A percentile compares a stretch with the other conserved stretches of the same genome.
Conservation (phyloP, 2,797 vertebrate species). For the Sebastes iracundus region DNA sequence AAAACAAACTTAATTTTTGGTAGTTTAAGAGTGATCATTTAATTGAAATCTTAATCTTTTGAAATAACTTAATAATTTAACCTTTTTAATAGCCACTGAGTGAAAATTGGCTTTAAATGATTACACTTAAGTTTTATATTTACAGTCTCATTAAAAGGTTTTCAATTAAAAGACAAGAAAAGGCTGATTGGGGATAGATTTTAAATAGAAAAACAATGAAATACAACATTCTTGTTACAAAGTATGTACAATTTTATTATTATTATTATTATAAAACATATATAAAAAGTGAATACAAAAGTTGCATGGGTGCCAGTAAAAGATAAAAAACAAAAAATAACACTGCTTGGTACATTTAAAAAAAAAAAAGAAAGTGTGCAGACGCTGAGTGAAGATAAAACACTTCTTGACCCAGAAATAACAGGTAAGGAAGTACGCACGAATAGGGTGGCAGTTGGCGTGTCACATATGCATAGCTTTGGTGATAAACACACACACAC, state of each 20-base stretch:
- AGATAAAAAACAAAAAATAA: conserved; percentile 34
- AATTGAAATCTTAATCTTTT: not conserved
- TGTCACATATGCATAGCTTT: conserved; percentile 60
- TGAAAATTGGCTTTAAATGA: not conserved
- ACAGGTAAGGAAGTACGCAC: conserved; percentile 60
- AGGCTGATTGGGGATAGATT: not conserved
- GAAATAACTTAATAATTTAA: not conserved
- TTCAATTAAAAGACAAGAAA: not conserved
- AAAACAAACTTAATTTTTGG: not conserved
- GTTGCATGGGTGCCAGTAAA: conserved; percentile 47
- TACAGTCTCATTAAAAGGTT: not conserved
- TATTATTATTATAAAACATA: conserved; percentile 32
- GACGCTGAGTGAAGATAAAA: conserved; percentile 38
- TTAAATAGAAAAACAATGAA: conserved; percentile 34
- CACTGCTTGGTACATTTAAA: conserved; percentile 28
- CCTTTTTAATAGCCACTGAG: not conserved
- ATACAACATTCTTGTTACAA: conserved; percentile 53
- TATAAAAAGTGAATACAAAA: conserved; percentile 70
- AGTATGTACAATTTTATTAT: conserved; percentile 78
- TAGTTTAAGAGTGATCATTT: not conserved
- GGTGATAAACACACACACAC: conserved; percentile 29
- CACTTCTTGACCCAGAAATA: conserved; percentile 42
- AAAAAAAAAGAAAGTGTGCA: conserved; percentile 27
- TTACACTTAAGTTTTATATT: not conserved
- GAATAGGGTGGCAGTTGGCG: conserved; percentile 27